Base-by-base conservation (phyloP, 2,797 vertebrate genomes). In the Intellagama lesueurii region DNA sequence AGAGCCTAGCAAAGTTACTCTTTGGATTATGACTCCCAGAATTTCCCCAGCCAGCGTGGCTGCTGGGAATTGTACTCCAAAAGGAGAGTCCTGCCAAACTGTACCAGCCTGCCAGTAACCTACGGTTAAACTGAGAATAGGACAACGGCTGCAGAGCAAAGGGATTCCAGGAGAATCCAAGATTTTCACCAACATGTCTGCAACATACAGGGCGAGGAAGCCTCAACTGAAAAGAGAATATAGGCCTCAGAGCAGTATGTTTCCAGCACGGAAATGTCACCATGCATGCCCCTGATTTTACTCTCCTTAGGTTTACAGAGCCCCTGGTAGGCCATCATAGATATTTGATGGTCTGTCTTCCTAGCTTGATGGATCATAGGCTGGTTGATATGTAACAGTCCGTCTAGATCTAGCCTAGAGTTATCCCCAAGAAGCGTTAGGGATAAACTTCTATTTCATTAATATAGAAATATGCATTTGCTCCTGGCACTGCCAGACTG, bases 381-480 rank as follows among this genome's bases (percentile, higher is more conserved):
- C 16, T 22, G 49, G 28, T 81, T 84, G 52, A 32, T 83, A 12
- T 28, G 70, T 35, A 69, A 76, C n/a, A 28, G n/a, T 26, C 79
- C 72, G 77, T 72, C n/a, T 12, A 69, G 47, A 49, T 56, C n/a
- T 24, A n/a, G 72, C 56, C 87, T 40, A 28, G 72, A 77, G 72
- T 40, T 49, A 69, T 86, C 80, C 84, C 89, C 16, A 32, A 24
- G 70, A 90, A 86, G 44, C 52, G 6, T 28, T 52, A 9, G 16
- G 8, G 69, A 44, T 72, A 83, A 83, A 56, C 81, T 79, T 32
- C 77, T 60, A 9, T 90, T 7, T 47, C 73, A 14, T n/a, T 28
- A 81, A 69, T 83, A 77, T 16, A 85, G 83, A 93, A 76, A 69
- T 72, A 66, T 0, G 32, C 70, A 87, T 77, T 28, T 24, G 75